Conservation (phyloP, 2,113 vertebrate species). For the Pimephales promelas region DNA sequence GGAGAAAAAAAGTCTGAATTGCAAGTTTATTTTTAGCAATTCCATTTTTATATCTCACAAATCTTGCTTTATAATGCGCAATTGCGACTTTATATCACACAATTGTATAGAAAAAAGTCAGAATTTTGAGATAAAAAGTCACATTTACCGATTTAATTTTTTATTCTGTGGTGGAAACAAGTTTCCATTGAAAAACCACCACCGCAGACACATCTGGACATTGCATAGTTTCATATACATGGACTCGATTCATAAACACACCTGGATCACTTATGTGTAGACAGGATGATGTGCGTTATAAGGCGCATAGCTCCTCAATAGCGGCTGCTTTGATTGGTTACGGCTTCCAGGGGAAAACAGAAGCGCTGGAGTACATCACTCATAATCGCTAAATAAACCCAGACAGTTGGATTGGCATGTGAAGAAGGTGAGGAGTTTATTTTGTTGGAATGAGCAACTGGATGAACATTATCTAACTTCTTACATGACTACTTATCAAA, state of each 20-base stretch:
- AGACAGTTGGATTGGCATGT: neutral
- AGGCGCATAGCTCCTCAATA: neutral
- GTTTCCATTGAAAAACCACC: neutral
- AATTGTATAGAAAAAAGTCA: too few relatives aligned
- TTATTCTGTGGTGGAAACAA: too few relatives aligned
- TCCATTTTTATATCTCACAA: too few relatives aligned
- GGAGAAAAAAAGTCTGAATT: too few relatives aligned
- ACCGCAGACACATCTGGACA: constrained; percentile 20
- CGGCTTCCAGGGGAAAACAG: neutral
- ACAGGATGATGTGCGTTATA: neutral
- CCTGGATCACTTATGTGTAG: neutral
- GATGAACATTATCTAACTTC: neutral
- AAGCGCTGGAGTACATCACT: neutral
- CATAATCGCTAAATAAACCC: neutral
- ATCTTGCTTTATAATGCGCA: too few relatives aligned
- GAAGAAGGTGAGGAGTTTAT: neutral
- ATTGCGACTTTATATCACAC: too few relatives aligned
- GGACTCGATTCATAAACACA: neutral
- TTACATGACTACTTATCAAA: neutral
- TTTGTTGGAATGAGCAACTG: too few relatives aligned
- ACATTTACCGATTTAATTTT: too few relatives aligned
- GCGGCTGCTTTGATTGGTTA: neutral
- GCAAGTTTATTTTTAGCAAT: too few relatives aligned
- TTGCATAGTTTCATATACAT: neutral
- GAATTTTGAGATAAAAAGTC: too few relatives aligned